Conservation (phyloP, 2,888 invertebrate genomes). For the Cynaeus angustus region DNA sequence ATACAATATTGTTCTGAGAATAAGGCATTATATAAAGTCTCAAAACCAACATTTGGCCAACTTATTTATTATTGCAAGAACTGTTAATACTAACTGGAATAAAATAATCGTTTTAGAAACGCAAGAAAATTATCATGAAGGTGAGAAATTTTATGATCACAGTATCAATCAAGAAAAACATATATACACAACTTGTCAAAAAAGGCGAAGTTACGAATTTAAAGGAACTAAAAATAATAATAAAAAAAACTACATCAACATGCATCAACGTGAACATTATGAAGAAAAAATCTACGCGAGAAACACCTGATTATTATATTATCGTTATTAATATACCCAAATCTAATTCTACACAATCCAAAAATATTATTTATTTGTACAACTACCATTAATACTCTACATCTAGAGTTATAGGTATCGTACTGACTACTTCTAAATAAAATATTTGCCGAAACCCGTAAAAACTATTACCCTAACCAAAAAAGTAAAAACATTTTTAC, state of each 20-base stretch:
- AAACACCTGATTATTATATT: constrained; percentile 65
- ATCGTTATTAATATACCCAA: constrained; percentile 62
- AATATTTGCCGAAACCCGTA: constrained; percentile 53
- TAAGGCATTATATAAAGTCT: constrained; percentile 59
- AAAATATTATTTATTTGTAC: constrained; percentile 70
- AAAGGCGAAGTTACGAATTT: constrained; percentile 35
- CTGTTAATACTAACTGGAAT: constrained; percentile 39
- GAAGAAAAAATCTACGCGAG: constrained; percentile 57
- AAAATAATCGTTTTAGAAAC: constrained; percentile 14
- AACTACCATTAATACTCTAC: constrained; percentile 67
- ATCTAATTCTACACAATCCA: constrained; percentile 70
- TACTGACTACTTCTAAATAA: constrained; percentile 60
- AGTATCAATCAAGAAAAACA: constrained; percentile 57
- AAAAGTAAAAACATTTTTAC: constrained; percentile 38
- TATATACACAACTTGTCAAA: constrained; percentile 55
- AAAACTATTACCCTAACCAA: constrained; percentile 48
- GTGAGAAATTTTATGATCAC: constrained; percentile 35
- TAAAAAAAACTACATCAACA: constrained; percentile 53
- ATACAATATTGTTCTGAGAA: constrained; percentile 62
- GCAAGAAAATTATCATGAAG: constrained; percentile 13
- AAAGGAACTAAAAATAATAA: constrained; percentile 51
- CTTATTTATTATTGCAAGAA: constrained; percentile 41
- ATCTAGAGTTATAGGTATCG: constrained; percentile 67
- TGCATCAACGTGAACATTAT: constrained; percentile 55
- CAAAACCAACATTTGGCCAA: constrained; percentile 48